phyloP scores from a whole-genome alignment of 2,888 invertebrate species.

The Protodeltote pygarga region DNA sequence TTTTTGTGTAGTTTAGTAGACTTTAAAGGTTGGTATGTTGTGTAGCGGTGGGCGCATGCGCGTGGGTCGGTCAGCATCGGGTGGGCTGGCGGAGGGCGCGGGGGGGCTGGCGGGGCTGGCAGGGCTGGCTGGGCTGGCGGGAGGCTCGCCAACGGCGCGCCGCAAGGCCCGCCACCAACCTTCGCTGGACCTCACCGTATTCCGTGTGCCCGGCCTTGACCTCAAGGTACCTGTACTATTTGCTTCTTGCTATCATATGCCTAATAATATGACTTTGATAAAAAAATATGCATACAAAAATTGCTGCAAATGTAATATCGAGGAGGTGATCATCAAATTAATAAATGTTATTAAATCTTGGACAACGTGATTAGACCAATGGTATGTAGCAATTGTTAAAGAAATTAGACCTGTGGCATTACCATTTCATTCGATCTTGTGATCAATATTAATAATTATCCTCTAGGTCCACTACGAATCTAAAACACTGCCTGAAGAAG shows the following conservation, averaged over 20 bases:
- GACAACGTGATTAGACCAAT: too few species aligned
- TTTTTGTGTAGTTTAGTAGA: neutral
- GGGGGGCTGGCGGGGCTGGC: slow-evolving; percentile 67
- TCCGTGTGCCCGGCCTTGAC: slow-evolving; percentile 96
- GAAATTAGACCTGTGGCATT: too few species aligned
- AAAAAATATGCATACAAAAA: too few species aligned
- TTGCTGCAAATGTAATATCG: too few species aligned
- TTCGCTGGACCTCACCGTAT: slow-evolving; percentile 93
- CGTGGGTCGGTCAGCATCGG: slow-evolving; percentile 90
- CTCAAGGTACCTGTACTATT: slow-evolving; percentile 94
- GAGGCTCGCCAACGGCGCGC: slow-evolving; percentile 58
- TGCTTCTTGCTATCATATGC: too few species aligned
- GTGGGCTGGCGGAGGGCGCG: slow-evolving; percentile 85
- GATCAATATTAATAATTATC: neutral
- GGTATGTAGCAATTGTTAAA: too few species aligned
- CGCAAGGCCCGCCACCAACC: slow-evolving; percentile 74
- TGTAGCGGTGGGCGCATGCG: slow-evolving; percentile 86
- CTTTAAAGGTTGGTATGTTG: neutral
- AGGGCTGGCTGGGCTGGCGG: slow-evolving; percentile 57
- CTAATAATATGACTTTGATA: too few species aligned
- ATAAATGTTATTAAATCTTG: too few species aligned
- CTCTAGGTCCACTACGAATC: slow-evolving; percentile 92
- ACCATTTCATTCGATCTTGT: too few species aligned
- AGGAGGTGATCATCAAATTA: too few species aligned
- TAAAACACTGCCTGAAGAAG: slow-evolving; percentile 89